Base-by-base conservation (phyloP, 2,888 invertebrate species). In the Ypsolopha scabrella region DNA sequence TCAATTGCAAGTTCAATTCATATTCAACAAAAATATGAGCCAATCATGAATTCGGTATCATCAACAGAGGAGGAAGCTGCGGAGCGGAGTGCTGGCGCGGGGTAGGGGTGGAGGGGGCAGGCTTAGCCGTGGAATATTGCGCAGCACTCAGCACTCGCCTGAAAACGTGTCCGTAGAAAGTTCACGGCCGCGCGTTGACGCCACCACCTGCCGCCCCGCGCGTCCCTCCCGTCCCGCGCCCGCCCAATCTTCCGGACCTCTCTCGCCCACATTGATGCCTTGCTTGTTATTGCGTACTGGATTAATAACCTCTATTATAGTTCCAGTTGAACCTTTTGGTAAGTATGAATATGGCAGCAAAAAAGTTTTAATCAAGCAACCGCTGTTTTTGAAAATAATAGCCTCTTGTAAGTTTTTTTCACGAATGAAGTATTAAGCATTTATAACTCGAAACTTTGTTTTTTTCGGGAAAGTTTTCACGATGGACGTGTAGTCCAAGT, bases 111-210 rank as follows among this genome's bases (percentile, higher is more conserved):
- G 65, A 71, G 65, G 69, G 64, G 71, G 65, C 68, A 77, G 73
- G 75, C 72, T 68, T 65, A 72, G 70, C 70, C 72, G 75, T 75
- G 71, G 75, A 72, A 9, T 77, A 82, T 75, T 85, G 81, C 83
- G 83, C 82, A 81, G 82, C 70, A 78, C 67, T 77, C 82, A 81
- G 82, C 70, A 78, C 67, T 77, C 68, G 75, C 70, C 85, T 86
- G 83, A 85, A 83, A 85, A 83, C 82, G 81, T 83, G 85, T 75
- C 80, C 81, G 75, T 82, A 83, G 86, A 85, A 87, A 86, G 87
- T 87, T 87, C 87, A 87, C 74, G 87, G 87, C 74, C 87, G 87
- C 86, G 72, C 87, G 77, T 87, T 86, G 87, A 87, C 87, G 83
- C 70, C 68, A 64, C 71, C 70, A 69, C 74, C 57, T 56, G 59